Base-by-base conservation (phyloP, 2,113 vertebrate genomes). In the Prunella himalayana region DNA sequence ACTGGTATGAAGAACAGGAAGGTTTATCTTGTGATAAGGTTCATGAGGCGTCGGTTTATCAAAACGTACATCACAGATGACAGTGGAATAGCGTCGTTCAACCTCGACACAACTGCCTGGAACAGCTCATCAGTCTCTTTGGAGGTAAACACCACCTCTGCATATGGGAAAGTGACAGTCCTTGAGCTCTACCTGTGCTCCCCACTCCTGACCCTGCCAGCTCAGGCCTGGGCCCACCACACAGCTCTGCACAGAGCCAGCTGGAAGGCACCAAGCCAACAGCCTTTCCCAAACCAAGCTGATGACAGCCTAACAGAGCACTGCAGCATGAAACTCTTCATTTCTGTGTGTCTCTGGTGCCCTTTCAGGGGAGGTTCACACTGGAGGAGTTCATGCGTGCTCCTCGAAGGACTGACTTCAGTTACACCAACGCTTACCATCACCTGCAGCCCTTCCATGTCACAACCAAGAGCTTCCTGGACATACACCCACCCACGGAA, bases 391-490 rank as follows among this genome's bases (percentile, higher is more conserved):
- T 79, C 21, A 42, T 7, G 2, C 63, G 94, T 33, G 1, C 84
- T 6, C 53, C 84, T 63, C 69, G 77, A 23, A 78, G 75, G 77
- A 41, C 51, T 11, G 57, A 87, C 47, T 13, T 30, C 70, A 70
- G 81, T 81, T 96, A 98, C 60, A 60, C 23, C 0, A 96, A 76
- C 0, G 95, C 95, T 57, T 96, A 96, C 76, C 88, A 95, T 24
- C 10, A 96, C 35, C 93, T 98, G 70, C 72, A 56, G 19, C 95
- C 97, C 25, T 98, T 97, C 84, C 96, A 98, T 1, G 81, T 68
- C 65, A 93, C 95, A 49, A 96, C 97, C 11, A 95, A 59, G 47
- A 98, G 97, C 88, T 97, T 97, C 49, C 54, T 98, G 59, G 78
- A 90, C 83, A 94, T 98, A 73, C 88, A 59, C 7, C 66, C 44